Conservation (phyloP, 1,140 invertebrate species). For the Leguminivora glycinivorella region DNA sequence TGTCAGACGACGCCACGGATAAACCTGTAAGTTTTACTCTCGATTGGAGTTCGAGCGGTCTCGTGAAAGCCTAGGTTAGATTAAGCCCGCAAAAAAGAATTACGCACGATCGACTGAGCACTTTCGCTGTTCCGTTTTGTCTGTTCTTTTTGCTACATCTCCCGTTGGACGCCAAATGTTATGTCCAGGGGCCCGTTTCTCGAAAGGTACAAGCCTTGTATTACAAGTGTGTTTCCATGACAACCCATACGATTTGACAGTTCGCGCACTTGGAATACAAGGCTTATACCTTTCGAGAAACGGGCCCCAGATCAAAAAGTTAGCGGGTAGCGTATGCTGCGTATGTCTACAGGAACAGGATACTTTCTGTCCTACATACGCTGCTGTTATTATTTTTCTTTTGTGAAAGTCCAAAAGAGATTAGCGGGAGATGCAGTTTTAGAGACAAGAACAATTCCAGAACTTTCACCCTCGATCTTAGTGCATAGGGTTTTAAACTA, state of each 20-base stretch:
- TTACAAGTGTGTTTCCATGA: too few species aligned
- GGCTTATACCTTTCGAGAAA: too few species aligned
- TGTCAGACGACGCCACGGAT: conserved; percentile 24
- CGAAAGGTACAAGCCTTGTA: too few species aligned
- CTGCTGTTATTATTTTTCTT: neutral
- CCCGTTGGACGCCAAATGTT: neutral
- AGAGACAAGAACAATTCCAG: neutral
- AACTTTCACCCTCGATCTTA: neutral
- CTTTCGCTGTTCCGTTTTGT: conserved; percentile 3
- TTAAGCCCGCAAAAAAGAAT: conserved; percentile 7
- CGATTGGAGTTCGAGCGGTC: conserved; percentile 19
- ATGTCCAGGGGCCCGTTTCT: neutral
- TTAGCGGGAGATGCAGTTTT: neutral
- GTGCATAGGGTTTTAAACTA: neutral
- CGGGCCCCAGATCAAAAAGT: neutral
- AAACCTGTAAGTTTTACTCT: conserved; percentile 26
- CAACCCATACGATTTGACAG: too few species aligned
- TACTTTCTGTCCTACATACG: neutral
- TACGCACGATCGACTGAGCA: neutral
- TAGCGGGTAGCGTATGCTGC: neutral
- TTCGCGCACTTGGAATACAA: too few species aligned
- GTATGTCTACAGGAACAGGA: too few species aligned
- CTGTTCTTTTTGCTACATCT: neutral
- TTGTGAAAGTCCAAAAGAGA: neutral
- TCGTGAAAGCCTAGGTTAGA: conserved; percentile 15